A percentile compares a stretch with the other conserved stretches of the same genome.
Conservation (phyloP, 23 tunicate species). For the Botrylloides violaceus region DNA sequence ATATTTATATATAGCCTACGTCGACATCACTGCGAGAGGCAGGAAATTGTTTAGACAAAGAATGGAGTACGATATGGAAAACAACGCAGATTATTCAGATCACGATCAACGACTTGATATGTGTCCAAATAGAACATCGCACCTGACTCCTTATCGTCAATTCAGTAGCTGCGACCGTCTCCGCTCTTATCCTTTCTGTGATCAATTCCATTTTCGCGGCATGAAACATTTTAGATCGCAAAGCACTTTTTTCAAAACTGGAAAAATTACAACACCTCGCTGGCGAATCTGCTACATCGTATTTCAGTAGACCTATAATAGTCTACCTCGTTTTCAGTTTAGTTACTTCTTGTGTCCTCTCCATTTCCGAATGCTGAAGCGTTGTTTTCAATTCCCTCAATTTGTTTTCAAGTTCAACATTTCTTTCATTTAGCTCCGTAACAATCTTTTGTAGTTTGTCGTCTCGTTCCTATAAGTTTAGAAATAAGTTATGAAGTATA, state of each 20-base stretch:
- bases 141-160: background rate
- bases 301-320: no score
- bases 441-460: slow-evolving; percentile 30
- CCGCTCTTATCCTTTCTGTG: background rate
- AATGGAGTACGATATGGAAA: no score
- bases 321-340: slow-evolving; percentile 50
- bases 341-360: slow-evolving; percentile 13
- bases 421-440: slow-evolving; percentile 5
- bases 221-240: background rate
- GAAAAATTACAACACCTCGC: no score
- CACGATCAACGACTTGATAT: no score
- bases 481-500: background rate
- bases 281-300: no score
- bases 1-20: no score
- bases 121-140: no score
- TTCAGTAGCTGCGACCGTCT: background rate
- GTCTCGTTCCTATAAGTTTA: slow-evolving; percentile 36
- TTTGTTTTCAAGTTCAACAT: slow-evolving; percentile 24
- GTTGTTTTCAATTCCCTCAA: slow-evolving; percentile 11
- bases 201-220: background rate
- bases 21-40: no score
- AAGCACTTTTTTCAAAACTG: background rate
- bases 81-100: no score
- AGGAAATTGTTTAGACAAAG: no score
- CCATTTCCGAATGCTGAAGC: slow-evolving; percentile 4